phyloP scores from a whole-genome alignment of 2,113 vertebrate genomes.

The Ovis canadensis region DNA sequence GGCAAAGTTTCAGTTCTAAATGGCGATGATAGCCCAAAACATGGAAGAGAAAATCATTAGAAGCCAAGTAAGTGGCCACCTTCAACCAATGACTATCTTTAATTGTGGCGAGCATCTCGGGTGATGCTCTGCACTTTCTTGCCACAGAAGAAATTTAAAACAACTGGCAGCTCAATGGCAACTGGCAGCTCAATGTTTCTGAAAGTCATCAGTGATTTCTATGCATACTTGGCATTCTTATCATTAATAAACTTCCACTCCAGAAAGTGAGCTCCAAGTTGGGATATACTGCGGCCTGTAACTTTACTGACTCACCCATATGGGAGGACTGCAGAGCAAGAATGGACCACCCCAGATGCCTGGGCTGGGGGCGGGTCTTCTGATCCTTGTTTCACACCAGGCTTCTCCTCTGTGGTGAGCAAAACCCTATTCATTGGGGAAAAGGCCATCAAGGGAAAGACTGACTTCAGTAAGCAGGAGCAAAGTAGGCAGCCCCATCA shows the following conservation, averaged over 20 bases:
- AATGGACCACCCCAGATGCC: neutral
- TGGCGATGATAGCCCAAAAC: neutral
- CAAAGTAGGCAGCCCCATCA: neutral
- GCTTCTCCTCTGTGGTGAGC: rapidly evolving
- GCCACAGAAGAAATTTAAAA: neutral
- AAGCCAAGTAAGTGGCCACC: no score
- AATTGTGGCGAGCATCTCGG: rapidly evolving
- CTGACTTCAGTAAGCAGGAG: rapidly evolving
- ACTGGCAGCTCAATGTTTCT: rapidly evolving
- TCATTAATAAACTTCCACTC: neutral
- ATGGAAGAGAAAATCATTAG: no score
- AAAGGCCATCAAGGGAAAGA: rapidly evolving
- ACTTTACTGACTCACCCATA: rapidly evolving
- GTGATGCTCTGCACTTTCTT: neutral
- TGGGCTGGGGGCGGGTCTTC: neutral
- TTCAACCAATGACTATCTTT: neutral
- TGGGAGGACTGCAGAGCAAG: neutral
- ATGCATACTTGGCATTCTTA: no score
- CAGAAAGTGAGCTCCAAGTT: neutral
- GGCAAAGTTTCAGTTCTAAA: neutral
- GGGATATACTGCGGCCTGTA: rapidly evolving
- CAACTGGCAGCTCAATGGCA: neutral
- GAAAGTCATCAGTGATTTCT: neutral
- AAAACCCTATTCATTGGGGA: rapidly evolving
- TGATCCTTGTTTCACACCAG: rapidly evolving